Percentiles rank a stretch among this genome's conserved stretches.
Conservation (phyloP, 2,888 invertebrate species). For the Tetanocera ferruginea region DNA sequence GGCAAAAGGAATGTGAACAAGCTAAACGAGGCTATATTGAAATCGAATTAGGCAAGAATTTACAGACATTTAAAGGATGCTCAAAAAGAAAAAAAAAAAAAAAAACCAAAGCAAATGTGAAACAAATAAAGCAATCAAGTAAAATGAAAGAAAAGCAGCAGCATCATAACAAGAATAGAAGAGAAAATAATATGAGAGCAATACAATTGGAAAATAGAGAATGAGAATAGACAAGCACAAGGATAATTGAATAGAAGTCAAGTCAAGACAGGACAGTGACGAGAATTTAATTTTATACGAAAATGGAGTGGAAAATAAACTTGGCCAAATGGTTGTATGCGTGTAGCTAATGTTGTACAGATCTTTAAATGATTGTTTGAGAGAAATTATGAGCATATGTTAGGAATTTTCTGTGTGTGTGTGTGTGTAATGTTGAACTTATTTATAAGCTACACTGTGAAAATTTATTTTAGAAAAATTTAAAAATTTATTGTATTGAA, state of each 20-base stretch:
- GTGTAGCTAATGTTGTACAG: too few species aligned
- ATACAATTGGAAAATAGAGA: background rate
- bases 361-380: too few species aligned
- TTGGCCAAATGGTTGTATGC: too few species aligned
- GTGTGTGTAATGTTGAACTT: too few species aligned
- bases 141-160: background rate
- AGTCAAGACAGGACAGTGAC: background rate
- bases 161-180: constrained; percentile 1
- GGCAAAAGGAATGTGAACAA: background rate
- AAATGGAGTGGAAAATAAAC: too few species aligned
- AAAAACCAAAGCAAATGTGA: background rate
- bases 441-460: too few species aligned
- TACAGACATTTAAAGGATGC: constrained; percentile 2
- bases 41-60: constrained; percentile 15
- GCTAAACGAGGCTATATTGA: constrained; percentile 8
- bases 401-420: too few species aligned
- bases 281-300: constrained; percentile 8
- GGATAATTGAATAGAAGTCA: constrained; percentile 6
- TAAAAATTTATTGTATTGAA: too few species aligned
- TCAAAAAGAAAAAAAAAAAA: background rate
- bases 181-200: constrained; percentile 8
- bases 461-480: too few species aligned
- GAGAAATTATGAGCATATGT: too few species aligned
- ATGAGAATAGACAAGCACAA: constrained; percentile 28
- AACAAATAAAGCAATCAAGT: background rate